Evolutionary conservation across 2,113 vertebrate genomes (phyloP), one percentile per base, ranked within the genome.

Genomic region (Zingel zingel): DNA sequence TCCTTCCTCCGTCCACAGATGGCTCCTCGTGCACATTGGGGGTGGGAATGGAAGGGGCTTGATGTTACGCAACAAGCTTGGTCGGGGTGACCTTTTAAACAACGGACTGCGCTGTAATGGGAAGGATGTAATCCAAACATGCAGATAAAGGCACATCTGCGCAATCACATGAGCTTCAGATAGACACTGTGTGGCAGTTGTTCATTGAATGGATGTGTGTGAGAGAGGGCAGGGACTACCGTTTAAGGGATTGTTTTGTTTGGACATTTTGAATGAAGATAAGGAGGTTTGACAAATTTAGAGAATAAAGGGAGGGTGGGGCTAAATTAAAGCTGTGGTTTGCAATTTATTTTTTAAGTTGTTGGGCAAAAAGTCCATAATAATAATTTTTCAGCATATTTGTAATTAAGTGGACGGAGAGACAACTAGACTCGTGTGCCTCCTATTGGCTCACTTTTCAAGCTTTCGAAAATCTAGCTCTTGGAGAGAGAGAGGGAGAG

Each of bases 1-100:
- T 80, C 65, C 84, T 90, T 89, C 89, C 91, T 80, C 58, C 59
- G 63, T 73, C 76, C 81, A 82, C 87, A 86, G 89, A 90, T 89
- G 86, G 76, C 79, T 85, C 79, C 39, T 43, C 25, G 5, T 74
- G 67, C 43, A 69, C 57, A 51, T 57, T 47, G 39, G 45, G 45
- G 58, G 12, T 48, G 25, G n/a, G 30, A 21, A 45, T 21, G 45
- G 45, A 13, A 33, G 61, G 18, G 50, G 21, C 0, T 9, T 25
- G 39, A 19, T 19, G 73, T 82, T 82, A 66, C 4, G 3, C 56
- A 87, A 81, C 75, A 54, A 54, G 56, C 54, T 47, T 67, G 45
- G 47, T 21, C 5, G 51, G 66, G 66, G 25, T 51, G 30, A 74
- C 48, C 45, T 62, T 18, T 66, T 21, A 66, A 79, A 63, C 47